A percentile compares a stretch with the other conserved stretches of the same genome.
Evolutionary conservation across 2,113 vertebrate species (phyloP).

Genomic region (Nycticebus coucang): DNA sequence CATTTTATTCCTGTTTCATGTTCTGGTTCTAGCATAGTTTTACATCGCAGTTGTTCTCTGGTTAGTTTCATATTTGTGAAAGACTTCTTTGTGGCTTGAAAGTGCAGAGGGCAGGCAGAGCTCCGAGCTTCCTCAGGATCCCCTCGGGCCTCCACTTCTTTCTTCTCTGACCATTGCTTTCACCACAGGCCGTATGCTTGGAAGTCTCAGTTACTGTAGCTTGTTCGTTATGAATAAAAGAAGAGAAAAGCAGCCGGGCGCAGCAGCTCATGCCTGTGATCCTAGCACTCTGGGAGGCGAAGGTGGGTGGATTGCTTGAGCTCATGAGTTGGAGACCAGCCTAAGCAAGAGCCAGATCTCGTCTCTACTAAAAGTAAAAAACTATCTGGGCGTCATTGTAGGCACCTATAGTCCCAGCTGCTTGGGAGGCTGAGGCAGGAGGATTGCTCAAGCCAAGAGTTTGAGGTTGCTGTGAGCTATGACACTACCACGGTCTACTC

Average conservation of each 20-base stretch:
- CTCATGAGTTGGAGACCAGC: no score
- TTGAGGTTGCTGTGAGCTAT: no score
- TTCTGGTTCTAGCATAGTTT: neutral
- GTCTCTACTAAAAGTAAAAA: no score
- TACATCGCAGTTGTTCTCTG: neutral
- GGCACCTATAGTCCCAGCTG: no score
- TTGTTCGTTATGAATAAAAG: neutral
- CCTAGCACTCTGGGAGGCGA: no score
- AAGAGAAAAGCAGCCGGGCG: neutral
- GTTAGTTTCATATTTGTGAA: neutral
- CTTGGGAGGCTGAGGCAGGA: no score
- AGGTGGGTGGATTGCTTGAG: no score
- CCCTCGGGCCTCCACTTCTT: fast-evolving
- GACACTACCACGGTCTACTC: no score
- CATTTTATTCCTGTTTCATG: neutral
- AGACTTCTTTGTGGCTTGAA: neutral
- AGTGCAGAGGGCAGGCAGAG: fast-evolving
- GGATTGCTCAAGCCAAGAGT: no score
- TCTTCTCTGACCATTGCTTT: neutral
- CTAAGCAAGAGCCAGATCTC: no score
- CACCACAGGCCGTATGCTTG: neutral
- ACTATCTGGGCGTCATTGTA: no score
- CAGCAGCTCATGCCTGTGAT: no score
- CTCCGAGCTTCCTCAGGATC: neutral
- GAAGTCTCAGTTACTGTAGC: fast-evolving